Conservation (phyloP, 2,113 vertebrate genomes). For the Boleophthalmus pectinirostris region DNA sequence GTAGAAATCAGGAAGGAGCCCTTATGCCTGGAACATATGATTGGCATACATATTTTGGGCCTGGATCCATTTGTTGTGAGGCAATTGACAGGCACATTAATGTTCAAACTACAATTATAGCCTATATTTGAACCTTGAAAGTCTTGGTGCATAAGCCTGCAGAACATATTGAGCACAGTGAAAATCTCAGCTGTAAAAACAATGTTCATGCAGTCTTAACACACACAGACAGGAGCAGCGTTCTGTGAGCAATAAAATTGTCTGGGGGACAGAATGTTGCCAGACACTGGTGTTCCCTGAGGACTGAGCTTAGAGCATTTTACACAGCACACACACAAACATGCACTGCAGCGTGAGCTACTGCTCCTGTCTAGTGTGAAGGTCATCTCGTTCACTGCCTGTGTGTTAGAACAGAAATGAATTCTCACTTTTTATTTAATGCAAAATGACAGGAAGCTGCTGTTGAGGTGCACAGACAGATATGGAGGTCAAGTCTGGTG, state of each 20-base stretch:
- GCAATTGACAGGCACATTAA: not conserved
- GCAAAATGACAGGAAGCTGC: constrained; percentile 46
- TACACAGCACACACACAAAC: constrained; percentile 16
- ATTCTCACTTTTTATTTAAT: constrained; percentile 15
- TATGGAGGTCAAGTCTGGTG: constrained; percentile 40
- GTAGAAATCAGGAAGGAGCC: too few relatives aligned
- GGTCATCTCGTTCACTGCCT: constrained; percentile 18
- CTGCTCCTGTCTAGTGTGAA: constrained; percentile 24
- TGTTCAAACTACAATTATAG: not conserved
- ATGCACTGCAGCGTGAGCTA: not conserved
- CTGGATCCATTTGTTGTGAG: not conserved
- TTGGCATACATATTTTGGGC: not conserved
- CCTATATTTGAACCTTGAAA: not conserved
- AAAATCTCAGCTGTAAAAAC: not conserved
- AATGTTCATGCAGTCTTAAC: constrained; percentile 26
- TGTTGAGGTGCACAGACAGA: constrained; percentile 26
- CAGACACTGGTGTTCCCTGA: constrained; percentile 47
- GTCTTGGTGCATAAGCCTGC: not conserved
- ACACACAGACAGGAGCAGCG: constrained; percentile 39
- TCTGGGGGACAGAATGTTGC: constrained; percentile 51
- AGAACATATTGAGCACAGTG: not conserved
- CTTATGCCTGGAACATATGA: too few relatives aligned
- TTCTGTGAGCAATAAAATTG: constrained; percentile 15
- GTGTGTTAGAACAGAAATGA: not conserved
- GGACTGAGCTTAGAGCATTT: constrained; percentile 35